These are phyloP conservation scores for Anguilla rostrata DNA, from an alignment of 2,113 vertebrate species.

Conservation along the genomic window DNA sequence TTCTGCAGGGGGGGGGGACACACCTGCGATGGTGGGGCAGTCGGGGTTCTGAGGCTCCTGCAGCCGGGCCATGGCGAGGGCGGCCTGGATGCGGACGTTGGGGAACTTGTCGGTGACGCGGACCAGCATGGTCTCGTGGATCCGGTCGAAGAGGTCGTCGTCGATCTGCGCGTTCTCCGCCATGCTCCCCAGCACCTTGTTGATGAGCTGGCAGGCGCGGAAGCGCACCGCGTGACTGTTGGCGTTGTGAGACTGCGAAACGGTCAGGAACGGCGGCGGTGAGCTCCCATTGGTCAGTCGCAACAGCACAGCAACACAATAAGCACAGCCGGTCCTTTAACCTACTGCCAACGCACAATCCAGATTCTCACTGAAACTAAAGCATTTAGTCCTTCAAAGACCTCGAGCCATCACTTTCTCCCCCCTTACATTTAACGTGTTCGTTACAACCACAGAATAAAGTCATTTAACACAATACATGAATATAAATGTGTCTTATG, in stretches of 20 bases:
- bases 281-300: not conserved
- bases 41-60: slow-evolving; percentile 86
- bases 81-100: slow-evolving; percentile 91
- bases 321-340: not conserved
- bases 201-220: slow-evolving; percentile 88
- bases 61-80: slow-evolving; percentile 88
- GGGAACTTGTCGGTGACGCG: slow-evolving; percentile 91
- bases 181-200: slow-evolving; percentile 88
- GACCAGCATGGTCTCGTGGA: slow-evolving; percentile 88
- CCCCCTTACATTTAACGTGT: no score
- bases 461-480: no score
- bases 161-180: slow-evolving; percentile 94
- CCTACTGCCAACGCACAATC: not conserved
- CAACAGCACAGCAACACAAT: not conserved
- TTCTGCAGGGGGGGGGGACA: not conserved
- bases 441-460: no score
- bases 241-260: slow-evolving; percentile 79
- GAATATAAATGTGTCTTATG: no score
- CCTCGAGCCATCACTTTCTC: not conserved
- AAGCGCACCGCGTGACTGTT: slow-evolving; percentile 88
- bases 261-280: not conserved
- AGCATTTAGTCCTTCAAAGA: not conserved
- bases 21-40: slow-evolving; percentile 86
- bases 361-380: not conserved
- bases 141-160: slow-evolving; percentile 87